A percentile compares a stretch with the other conserved stretches of the same genome.
phyloP scores from a whole-genome alignment of 2,113 vertebrate species.

The Mus pahari region DNA sequence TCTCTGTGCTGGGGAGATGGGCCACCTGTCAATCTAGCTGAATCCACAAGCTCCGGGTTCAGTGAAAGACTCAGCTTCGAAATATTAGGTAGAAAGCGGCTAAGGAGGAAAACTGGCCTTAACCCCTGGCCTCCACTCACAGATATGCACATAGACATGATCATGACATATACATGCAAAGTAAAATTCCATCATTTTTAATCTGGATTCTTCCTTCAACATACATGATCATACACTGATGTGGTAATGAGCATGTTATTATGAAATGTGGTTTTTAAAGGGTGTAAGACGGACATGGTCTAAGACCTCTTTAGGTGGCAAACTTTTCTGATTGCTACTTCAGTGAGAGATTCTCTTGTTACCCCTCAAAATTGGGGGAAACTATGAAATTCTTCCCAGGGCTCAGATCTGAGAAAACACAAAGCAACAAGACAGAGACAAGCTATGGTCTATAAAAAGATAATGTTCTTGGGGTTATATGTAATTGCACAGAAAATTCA shows the following conservation, averaged over 20 bases:
- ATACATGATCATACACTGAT: neutral
- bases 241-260: neutral
- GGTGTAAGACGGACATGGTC: neutral
- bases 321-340: neutral
- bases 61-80: neutral
- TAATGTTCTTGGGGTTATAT: slow-evolving; percentile 24
- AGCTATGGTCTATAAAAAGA: slow-evolving; percentile 66
- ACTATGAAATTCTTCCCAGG: neutral
- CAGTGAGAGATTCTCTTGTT: slow-evolving; percentile 23
- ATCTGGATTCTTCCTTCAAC: slow-evolving; percentile 18
- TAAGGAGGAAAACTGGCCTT: neutral
- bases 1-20: neutral
- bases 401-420: neutral
- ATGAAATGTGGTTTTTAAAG: neutral
- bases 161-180: no score
- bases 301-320: neutral
- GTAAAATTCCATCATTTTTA: neutral
- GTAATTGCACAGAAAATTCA: slow-evolving; percentile 62
- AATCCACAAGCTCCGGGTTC: neutral
- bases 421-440: slow-evolving; percentile 19
- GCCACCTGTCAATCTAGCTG: neutral
- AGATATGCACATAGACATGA: neutral
- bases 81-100: neutral
- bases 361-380: neutral
- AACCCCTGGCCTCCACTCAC: neutral